Evolutionary conservation across 2,888 invertebrate genomes (phyloP).

Genomic region (Phortica okadai): DNA sequence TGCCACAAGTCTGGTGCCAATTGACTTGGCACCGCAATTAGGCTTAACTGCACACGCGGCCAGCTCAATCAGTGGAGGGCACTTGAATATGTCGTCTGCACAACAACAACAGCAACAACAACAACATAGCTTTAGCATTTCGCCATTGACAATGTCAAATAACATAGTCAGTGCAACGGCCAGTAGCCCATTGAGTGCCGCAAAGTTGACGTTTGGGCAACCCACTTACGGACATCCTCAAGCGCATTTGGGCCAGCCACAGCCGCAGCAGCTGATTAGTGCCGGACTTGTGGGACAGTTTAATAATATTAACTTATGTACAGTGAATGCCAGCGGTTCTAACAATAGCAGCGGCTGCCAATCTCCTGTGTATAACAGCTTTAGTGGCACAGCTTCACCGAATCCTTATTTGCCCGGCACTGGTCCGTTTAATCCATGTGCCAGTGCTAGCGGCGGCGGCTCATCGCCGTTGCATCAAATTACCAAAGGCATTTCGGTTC

Average conservation of each 20-base stretch:
- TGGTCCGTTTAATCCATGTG: constrained; percentile 57
- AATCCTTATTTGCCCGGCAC: constrained; percentile 71
- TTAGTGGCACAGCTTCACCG: constrained; percentile 74
- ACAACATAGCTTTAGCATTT: constrained; percentile 74
- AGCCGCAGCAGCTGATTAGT: constrained; percentile 43
- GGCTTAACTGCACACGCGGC: constrained; percentile 79
- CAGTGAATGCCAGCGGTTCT: constrained; percentile 48
- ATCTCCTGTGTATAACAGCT: constrained; percentile 78
- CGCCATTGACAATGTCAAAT: constrained; percentile 71
- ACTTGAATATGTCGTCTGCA: constrained; percentile 59
- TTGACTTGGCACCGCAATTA: constrained; percentile 78
- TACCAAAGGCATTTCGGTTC: constrained; percentile 83
- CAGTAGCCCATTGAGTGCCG: constrained; percentile 47
- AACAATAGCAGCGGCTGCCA: constrained; percentile 74
- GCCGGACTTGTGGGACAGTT: constrained; percentile 65
- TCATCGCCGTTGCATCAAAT: constrained; percentile 82
- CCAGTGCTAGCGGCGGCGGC: constrained; percentile 67
- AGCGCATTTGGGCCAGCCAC: constrained; percentile 49
- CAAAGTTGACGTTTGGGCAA: constrained; percentile 65
- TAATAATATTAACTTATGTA: constrained; percentile 64
- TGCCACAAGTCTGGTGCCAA: constrained; percentile 77
- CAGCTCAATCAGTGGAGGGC: constrained; percentile 73
- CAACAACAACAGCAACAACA: constrained; percentile 69
- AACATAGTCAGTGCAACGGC: constrained; percentile 43
- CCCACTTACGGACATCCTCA: constrained; percentile 49